A percentile compares a stretch with the other conserved stretches of the same genome.
Conservation (phyloP, 2,888 invertebrate species). For the Acleris laterana region DNA sequence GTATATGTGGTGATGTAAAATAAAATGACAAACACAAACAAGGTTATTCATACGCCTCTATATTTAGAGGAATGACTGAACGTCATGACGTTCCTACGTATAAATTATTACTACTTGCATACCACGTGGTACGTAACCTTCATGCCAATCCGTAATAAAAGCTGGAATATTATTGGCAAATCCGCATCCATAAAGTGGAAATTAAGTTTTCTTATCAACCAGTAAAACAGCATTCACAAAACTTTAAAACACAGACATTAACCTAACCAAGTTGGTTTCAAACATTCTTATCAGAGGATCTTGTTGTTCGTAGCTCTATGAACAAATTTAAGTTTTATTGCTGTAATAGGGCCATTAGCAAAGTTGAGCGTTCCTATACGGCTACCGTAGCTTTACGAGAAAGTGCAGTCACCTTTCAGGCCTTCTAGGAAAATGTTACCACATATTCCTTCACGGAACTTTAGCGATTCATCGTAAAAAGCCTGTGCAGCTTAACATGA, state of each 20-base stretch:
- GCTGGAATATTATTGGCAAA: no score
- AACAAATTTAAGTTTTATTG: constrained; percentile 58
- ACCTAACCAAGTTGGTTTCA: constrained; percentile 24
- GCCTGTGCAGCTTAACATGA: background rate
- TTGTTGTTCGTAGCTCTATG: constrained; percentile 54
- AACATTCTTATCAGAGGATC: constrained; percentile 43
- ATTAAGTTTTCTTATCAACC: background rate
- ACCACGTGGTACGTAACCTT: no score
- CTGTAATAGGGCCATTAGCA: constrained; percentile 53
- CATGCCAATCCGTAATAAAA: no score
- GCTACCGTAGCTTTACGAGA: constrained; percentile 58
- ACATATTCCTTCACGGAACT: constrained; percentile 30
- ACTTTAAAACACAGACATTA: constrained; percentile 3
- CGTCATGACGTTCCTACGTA: no score
- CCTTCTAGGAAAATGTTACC: constrained; percentile 45
- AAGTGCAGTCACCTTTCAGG: constrained; percentile 76
- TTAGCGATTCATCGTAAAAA: background rate
- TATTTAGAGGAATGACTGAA: no score
- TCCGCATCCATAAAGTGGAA: no score
- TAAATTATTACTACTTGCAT: no score
- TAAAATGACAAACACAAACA: no score
- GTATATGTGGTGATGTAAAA: no score
- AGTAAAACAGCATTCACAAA: no score
- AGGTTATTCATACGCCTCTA: no score
- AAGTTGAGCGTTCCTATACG: constrained; percentile 62